Percentiles rank a stretch among this genome's conserved stretches.
Evolutionary conservation across 2,888 invertebrate species (phyloP).

Genomic region (Diarsia mendica): DNA sequence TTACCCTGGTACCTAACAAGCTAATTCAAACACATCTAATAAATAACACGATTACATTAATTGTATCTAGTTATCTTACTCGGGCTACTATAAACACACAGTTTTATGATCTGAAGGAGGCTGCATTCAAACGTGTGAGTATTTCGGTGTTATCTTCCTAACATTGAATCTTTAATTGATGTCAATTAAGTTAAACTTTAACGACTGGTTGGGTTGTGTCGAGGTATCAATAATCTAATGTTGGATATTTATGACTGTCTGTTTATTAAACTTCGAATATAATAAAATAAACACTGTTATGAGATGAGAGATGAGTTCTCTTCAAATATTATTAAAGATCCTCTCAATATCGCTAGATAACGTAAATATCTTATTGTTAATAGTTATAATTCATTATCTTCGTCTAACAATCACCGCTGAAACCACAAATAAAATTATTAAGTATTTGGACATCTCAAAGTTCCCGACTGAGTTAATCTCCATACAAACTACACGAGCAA

Average conservation of each 20-base stretch:
- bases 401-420: conserved; percentile 32
- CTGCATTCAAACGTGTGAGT: conserved; percentile 55
- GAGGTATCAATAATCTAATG: conserved; percentile 36
- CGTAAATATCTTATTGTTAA: conserved; percentile 32
- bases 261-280: conserved; percentile 27
- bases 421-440: conserved; percentile 49
- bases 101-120: conserved; percentile 70
- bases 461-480: conserved; percentile 65
- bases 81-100: conserved; percentile 73
- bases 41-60: conserved; percentile 82
- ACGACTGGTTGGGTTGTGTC: conserved; percentile 44
- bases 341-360: conserved; percentile 26
- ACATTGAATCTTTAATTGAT: conserved; percentile 62
- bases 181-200: conserved; percentile 59
- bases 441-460: conserved; percentile 48
- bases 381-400: conserved; percentile 37
- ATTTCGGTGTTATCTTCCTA: conserved; percentile 60
- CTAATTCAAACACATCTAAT: conserved; percentile 69
- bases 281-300: background rate
- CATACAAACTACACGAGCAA: conserved; percentile 64
- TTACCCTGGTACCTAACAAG: conserved; percentile 60
- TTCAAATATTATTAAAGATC: conserved; percentile 14
- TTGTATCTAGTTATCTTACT: conserved; percentile 76
- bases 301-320: conserved; percentile 1
- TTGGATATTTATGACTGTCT: conserved; percentile 29